These are phyloP conservation scores for Ageneiosus marmoratus DNA, from an alignment of 2,113 vertebrate genomes.

Conservation along the genomic window DNA sequence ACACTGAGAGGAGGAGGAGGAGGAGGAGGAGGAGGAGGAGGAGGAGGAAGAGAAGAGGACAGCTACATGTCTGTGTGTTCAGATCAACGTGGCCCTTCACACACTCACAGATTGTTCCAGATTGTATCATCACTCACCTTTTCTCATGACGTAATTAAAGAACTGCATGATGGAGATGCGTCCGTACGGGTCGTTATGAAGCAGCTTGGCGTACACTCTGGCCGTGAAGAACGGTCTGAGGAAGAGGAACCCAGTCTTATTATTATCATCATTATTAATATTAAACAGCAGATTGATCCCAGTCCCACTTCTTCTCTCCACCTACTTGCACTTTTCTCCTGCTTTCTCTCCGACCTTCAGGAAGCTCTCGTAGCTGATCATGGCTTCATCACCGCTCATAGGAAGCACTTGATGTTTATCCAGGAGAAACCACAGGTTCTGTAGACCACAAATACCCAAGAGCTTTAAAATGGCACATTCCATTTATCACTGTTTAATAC, in stretches of 20 bases:
- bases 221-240: conserved; percentile 92
- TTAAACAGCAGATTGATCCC: background rate
- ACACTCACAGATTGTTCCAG: background rate
- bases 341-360: conserved; percentile 91
- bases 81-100: background rate
- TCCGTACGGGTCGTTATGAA: conserved; percentile 91
- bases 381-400: conserved; percentile 91
- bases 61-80: background rate
- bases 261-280: background rate
- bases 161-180: conserved; percentile 99
- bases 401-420: conserved; percentile 96
- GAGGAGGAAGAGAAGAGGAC: background rate
- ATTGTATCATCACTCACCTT: conserved; percentile 76
- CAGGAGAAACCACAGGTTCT: conserved; percentile 96
- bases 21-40: too few species aligned
- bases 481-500: background rate
- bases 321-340: conserved; percentile 91
- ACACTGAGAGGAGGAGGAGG: conserved; percentile 71
- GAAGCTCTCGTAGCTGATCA: conserved; percentile 96
- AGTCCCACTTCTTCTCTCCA: too few species aligned
- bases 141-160: conserved; percentile 98
- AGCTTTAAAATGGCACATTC: background rate
- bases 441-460: conserved; percentile 25
- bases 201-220: conserved; percentile 92
- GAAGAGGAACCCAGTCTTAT: conserved; percentile 44